A percentile compares a stretch with the other conserved stretches of the same genome.
Evolutionary conservation across 2,797 vertebrate genomes (phyloP).

Genomic region (Muraenolepis orangiensis): DNA sequence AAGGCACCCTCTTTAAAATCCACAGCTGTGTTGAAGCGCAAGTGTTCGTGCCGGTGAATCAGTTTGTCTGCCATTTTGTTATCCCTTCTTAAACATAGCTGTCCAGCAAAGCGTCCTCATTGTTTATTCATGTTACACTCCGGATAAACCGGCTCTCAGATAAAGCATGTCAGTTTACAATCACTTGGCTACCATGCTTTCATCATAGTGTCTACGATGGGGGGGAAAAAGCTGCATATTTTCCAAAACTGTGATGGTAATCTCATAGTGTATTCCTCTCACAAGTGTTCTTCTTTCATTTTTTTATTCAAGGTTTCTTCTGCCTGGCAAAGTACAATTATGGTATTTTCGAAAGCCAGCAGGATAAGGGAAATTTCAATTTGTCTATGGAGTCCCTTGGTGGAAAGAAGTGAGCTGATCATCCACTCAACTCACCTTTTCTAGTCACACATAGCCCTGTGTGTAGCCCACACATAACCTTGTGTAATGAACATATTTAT

Average conservation of each 20-base stretch:
- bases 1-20: not conserved
- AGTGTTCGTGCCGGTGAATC: not conserved
- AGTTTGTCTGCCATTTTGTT: constrained; percentile 32
- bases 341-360: constrained; percentile 49
- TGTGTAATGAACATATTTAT: too few relatives aligned
- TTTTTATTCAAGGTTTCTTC: constrained; percentile 5
- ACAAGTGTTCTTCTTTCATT: constrained; percentile 3
- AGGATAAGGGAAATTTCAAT: constrained; percentile 31
- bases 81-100: constrained; percentile 34
- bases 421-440: too few relatives aligned
- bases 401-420: not conserved
- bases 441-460: too few relatives aligned
- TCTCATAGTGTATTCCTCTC: constrained; percentile 17
- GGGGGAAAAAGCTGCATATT: constrained; percentile 24
- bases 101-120: constrained; percentile 23
- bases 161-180: not conserved
- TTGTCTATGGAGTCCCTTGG: not conserved
- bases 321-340: constrained; percentile 20
- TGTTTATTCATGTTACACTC: not conserved
- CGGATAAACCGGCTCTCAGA: not conserved
- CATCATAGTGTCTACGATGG: constrained; percentile 16
- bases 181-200: constrained; percentile 22
- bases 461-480: too few relatives aligned
- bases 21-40: not conserved
- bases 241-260: not conserved